Evolutionary conservation across 1,140 invertebrate species (phyloP), one percentile per base, ranked within the genome.

Genomic region (Lucilia cuprina): DNA sequence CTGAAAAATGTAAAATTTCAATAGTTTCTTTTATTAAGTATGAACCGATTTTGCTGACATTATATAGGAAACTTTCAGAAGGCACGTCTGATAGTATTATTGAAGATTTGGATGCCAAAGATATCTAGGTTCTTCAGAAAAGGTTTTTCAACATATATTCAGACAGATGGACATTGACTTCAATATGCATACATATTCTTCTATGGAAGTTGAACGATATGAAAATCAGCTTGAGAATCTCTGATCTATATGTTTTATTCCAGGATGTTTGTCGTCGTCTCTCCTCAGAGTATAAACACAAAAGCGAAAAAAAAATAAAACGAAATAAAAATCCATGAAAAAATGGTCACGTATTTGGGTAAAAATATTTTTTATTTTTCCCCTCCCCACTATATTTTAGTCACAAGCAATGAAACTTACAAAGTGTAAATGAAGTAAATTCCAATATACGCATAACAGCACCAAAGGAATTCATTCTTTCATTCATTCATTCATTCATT

Each of bases 341-440:
- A 70, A 70, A 70, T 70, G 65, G 65, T 70, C 65, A 70, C 65
- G 65, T 70, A 70, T 70, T 70, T 70, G 65, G 19, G 65, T 70
- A 70, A 25, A 70, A 70, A 70, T 70, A 25, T 70, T 70, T 70
- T 21, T 70, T 70, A 70, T 70, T 21, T 70, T 70, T 21, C 5
- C 10, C 25, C n/a, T 60, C 55, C 14, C 55, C 55, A 60, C 21
- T 55, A 12, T 8, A 21, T 25, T 70, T 70, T 70, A 25, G 65
- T 70, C 65, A 70, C 25, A 70, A 70, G 65, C 65, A 70, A 70
- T 70, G 65, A 70, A 70, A 70, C 65, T 70, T 70, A 70, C 65
- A 70, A 70, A 70, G 65, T 70, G 65, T 70, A 70, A 70, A 70
- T 70, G 65, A 70, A 70, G 65, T 70, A 70, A 70, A 70, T 70